Conservation (phyloP, 2,797 vertebrate genomes). For the Periophthalmus magnuspinnatus region DNA sequence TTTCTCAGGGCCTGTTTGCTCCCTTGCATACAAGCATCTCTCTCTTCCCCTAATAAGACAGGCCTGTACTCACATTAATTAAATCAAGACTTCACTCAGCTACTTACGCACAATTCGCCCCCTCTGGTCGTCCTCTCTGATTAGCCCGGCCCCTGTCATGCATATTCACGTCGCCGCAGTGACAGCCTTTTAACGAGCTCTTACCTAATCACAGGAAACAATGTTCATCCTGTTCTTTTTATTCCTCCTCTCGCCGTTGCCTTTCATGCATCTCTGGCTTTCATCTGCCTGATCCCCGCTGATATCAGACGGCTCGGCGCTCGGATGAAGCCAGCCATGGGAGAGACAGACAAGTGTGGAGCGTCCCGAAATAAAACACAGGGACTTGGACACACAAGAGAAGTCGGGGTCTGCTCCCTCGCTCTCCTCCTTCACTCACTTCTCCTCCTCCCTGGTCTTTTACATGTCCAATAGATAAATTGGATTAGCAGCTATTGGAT, state of each 20-base stretch:
- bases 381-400: slow-evolving; percentile 83
- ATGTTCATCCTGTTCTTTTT: slow-evolving; percentile 95
- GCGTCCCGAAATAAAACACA: slow-evolving; percentile 90
- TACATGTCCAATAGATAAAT: slow-evolving; percentile 98
- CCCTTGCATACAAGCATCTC: slow-evolving; percentile 26
- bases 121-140: slow-evolving; percentile 82
- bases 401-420: slow-evolving; percentile 61
- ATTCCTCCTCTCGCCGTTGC: slow-evolving; percentile 51
- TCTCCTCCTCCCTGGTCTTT: slow-evolving; percentile 56
- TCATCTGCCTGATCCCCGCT: slow-evolving; percentile 67
- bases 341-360: slow-evolving; percentile 83
- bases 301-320: slow-evolving; percentile 80
- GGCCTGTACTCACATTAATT: slow-evolving; percentile 94
- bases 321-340: slow-evolving; percentile 84
- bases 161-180: slow-evolving; percentile 93
- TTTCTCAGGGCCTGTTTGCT: slow-evolving; percentile 80
- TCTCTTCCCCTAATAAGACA: slow-evolving; percentile 85
- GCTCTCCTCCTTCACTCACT: slow-evolving; percentile 64
- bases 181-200: slow-evolving; percentile 98
- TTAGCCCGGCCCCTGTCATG: slow-evolving; percentile 89
- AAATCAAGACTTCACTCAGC: slow-evolving; percentile 94
- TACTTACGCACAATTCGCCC: slow-evolving; percentile 83
- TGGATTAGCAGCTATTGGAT: slow-evolving; percentile 99
- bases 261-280: slow-evolving; percentile 60
- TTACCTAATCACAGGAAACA: slow-evolving; percentile 97